Conservation (phyloP, 2,797 vertebrate species). For the Morus bassanus region DNA sequence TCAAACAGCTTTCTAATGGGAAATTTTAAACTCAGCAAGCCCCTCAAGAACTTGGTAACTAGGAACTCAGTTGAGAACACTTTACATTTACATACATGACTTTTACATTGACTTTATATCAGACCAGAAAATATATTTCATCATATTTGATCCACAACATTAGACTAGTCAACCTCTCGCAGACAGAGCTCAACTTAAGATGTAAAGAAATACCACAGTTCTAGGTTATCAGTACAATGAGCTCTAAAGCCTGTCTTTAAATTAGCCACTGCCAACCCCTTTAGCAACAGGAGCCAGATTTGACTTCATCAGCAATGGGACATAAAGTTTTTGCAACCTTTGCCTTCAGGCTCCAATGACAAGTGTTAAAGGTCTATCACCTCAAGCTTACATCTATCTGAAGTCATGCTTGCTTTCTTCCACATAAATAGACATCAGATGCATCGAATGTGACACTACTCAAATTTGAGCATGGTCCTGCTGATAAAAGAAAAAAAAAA, state of each 20-base stretch:
- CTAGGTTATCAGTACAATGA: neutral
- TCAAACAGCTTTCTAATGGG: neutral
- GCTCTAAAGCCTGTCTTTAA: neutral
- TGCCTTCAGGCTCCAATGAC: neutral
- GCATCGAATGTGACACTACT: too few relatives aligned
- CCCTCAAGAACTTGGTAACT: neutral
- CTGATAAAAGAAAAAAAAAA: too few relatives aligned
- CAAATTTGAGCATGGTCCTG: too few relatives aligned
- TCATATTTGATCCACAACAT: neutral
- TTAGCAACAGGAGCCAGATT: neutral
- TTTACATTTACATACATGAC: neutral
- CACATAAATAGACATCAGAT: too few relatives aligned
- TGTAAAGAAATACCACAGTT: neutral
- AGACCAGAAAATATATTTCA: neutral
- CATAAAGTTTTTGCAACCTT: conserved; percentile 9
- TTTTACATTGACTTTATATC: neutral
- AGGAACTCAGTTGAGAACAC: neutral
- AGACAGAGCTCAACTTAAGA: neutral
- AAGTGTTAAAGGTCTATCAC: conserved; percentile 9
- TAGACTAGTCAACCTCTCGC: neutral
- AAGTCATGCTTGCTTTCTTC: too few relatives aligned
- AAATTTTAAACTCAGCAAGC: neutral
- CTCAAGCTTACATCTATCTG: neutral
- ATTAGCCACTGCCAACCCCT: neutral
- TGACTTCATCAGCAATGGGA: neutral